Evolutionary conservation across 2,113 vertebrate genomes (phyloP), one percentile per base, ranked within the genome.

Genomic region (Halcyon malimbica): DNA sequence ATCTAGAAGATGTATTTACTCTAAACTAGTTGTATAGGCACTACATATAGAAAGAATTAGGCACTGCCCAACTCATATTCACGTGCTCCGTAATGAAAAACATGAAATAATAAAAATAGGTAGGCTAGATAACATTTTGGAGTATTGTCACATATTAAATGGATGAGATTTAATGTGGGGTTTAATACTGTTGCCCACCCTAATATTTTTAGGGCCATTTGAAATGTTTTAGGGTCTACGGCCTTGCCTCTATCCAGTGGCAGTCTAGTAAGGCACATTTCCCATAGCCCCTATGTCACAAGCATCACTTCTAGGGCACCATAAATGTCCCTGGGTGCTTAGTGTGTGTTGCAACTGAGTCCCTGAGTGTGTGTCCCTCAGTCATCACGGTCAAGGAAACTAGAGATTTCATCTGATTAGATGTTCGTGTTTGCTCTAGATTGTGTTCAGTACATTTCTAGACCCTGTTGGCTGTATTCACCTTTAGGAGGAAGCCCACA

Each of bases 381-480:
- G 20, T 18, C 4, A 4, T 11, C 26, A 10, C 5, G 16, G 31
- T 31, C 57, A 80, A 11, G 26, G 26, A 79, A 75, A 60, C 1
- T 5, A 48, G 24, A 56, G 17, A n/a, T 68, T 82, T 60, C 35
- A 24, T 37, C 28, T 53, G 54, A 42, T 60, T 13, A 62, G 29
- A 46, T 25, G 33, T 19, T 11, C 0, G 0, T 12, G 5, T 63
- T 84, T 73, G 31, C 6, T 69, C 16, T 8, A 48, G 21, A 10
- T 17, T 76, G 26, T 39, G 33, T 33, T 62, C 31, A 35, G 37
- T 41, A 54, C 15, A 29, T 42, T 63, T 28, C 16, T 26, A 28
- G 23, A 29, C 60, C 82, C 63, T 70, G 5, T 39, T 86, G 42
- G 10, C 53, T 84, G 23, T 64, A 8, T 46, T 87, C 53, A 20